Percentiles rank a stretch among this genome's conserved stretches.
phyloP scores from a whole-genome alignment of 2,113 vertebrate species.

The Pontoporia blainvillei region DNA sequence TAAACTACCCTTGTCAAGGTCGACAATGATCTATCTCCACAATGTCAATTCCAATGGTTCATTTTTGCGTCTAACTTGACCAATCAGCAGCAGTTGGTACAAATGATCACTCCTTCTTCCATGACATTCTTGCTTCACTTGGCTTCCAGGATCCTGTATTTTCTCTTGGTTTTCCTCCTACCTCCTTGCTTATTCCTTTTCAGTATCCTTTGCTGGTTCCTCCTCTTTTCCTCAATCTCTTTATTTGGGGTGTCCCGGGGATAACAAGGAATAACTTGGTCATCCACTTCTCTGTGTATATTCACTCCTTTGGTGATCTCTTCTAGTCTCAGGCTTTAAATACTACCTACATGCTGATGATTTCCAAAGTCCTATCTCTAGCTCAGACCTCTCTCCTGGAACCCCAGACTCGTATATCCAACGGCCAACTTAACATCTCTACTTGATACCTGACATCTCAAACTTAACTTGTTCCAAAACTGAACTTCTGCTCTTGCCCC shows the following conservation, averaged over 20 bases:
- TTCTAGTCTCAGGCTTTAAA: background rate
- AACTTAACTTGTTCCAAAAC: constrained; percentile 2
- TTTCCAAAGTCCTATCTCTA: background rate
- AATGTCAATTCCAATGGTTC: background rate
- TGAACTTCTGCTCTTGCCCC: background rate
- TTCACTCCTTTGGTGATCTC: background rate
- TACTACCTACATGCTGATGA: background rate
- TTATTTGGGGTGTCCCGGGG: background rate
- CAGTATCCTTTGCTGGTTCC: background rate
- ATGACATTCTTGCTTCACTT: background rate
- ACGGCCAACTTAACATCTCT: background rate
- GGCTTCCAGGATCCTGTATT: background rate
- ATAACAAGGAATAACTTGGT: background rate
- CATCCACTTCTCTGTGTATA: background rate
- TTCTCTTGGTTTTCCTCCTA: background rate
- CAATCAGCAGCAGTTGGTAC: background rate
- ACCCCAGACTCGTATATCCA: background rate
- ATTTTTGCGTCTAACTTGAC: background rate
- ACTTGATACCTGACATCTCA: background rate
- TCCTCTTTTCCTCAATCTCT: background rate
- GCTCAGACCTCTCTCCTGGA: background rate
- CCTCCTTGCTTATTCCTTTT: background rate
- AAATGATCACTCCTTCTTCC: background rate
- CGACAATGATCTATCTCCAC: background rate
- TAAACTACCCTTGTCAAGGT: background rate